Conservation (phyloP, 2,888 invertebrate genomes). For the Sphecodes monilicornis region DNA sequence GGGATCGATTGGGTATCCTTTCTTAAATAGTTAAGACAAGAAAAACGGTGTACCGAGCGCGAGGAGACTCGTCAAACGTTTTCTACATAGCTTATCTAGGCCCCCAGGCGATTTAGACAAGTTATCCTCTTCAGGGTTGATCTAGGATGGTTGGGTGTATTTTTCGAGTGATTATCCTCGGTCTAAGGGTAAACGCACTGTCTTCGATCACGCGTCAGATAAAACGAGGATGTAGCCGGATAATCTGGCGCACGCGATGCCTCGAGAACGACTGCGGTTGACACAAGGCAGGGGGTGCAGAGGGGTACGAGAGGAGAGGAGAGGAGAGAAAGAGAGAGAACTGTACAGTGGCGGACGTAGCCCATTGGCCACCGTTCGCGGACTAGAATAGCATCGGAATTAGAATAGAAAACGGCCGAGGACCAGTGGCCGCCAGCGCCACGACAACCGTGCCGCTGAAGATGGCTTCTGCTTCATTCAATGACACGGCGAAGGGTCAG, state of each 20-base stretch:
- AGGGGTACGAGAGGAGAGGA: conserved; percentile 26
- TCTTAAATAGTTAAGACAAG: background rate
- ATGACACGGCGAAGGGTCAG: background rate
- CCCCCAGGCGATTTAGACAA: background rate
- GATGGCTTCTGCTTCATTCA: conserved; percentile 17
- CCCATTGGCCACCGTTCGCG: conserved; percentile 67
- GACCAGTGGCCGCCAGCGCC: conserved; percentile 40
- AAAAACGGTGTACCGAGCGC: background rate
- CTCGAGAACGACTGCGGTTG: conserved; percentile 76
- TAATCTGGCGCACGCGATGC: conserved; percentile 77
- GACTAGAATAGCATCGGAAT: conserved; percentile 73
- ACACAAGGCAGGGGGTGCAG: conserved; percentile 59
- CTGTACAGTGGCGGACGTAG: conserved; percentile 64
- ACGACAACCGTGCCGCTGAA: conserved; percentile 2
- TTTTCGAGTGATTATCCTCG: background rate
- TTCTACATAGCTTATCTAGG: background rate
- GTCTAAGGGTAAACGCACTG: background rate
- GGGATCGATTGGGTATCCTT: background rate
- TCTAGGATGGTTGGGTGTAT: background rate
- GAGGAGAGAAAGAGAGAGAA: conserved; percentile 31
- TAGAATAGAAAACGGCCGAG: conserved; percentile 73
- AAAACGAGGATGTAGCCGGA: conserved; percentile 29
- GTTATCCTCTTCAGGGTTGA: background rate
- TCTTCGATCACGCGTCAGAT: conserved; percentile 38
- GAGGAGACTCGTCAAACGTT: background rate